Evolutionary conservation across 2,888 invertebrate species (phyloP), one percentile per base, ranked within the genome.

Genomic region (Meiosimyza platycephala): DNA sequence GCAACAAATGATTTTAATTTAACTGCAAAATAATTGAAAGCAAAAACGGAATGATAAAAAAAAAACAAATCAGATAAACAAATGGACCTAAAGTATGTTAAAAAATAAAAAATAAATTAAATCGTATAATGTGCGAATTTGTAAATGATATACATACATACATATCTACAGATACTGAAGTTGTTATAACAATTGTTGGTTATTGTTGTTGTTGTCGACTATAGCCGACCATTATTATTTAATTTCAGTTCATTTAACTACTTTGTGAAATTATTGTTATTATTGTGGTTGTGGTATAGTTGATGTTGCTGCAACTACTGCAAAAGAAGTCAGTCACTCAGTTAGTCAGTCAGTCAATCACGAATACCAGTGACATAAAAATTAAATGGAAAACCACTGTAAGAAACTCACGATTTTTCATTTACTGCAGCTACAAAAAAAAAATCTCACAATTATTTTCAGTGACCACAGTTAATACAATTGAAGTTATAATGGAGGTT

Each of bases 311-410:
- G 16, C 12, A 47, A 22, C 47, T 68, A 59, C 79, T 40, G 57
- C 40, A 68, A 52, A 48, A 68, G 47, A 72, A 77, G 79, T 76
- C 76, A 73, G 76, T 76, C 75, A 76, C 76, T 75, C 77, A 79
- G 76, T 76, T 73, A 77, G 64, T 74, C 75, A 77, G 64, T 74
- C 75, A 76, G 74, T 80, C 75, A 54, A 73, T 77, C 78, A 82
- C 75, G 78, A 76, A 76, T 79, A 79, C 83, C 80, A 75, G 69
- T 73, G 73, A 72, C 73, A 75, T 51, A 72, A 64, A 73, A 75
- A 72, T 75, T 73, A 69, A 73, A 69, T 66, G 73, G 60, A 72
- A 72, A 64, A 63, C 48, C 52, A 2, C 40, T 16, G 63, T 72
- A 72, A 68, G 55, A 54, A 63, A 67, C 54, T 18, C 16, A 54